A percentile compares a stretch with the other conserved stretches of the same genome.
phyloP scores from a whole-genome alignment of 2,797 vertebrate species.

The Artibeus jamaicensis region DNA sequence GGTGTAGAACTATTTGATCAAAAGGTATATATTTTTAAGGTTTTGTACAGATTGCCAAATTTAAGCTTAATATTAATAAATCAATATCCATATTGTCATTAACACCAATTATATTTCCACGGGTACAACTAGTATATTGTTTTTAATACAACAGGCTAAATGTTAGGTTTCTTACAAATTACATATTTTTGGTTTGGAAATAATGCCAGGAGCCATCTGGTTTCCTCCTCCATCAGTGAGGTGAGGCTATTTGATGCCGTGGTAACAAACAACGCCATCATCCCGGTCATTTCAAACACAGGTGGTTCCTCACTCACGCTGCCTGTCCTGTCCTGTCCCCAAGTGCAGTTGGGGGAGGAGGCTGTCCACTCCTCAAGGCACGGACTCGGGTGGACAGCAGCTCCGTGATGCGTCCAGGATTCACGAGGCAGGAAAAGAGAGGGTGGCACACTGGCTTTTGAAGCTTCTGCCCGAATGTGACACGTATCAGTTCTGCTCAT shows the following conservation, averaged over 20 bases:
- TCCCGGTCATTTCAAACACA: background rate
- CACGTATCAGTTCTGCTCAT: background rate
- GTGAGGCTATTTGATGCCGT: background rate
- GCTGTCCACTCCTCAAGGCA: background rate
- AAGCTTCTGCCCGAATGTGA: background rate
- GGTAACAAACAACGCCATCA: background rate
- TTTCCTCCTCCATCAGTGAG: background rate
- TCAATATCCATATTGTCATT: background rate
- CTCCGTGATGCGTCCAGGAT: background rate
- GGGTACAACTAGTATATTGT: background rate
- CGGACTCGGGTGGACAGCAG: background rate
- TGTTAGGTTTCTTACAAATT: background rate
- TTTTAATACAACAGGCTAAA: background rate
- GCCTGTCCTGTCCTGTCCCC: background rate
- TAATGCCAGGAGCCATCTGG: background rate
- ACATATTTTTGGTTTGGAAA: background rate
- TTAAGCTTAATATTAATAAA: background rate
- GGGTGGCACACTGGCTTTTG: background rate
- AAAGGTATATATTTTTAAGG: background rate
- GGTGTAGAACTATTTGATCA: background rate
- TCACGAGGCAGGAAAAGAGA: background rate
- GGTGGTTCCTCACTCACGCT: background rate
- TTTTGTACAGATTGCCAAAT: background rate
- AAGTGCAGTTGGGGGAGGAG: background rate
- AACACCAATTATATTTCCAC: background rate